Evolutionary conservation across 2,113 vertebrate genomes (phyloP).

Genomic region (Chloropsis hardwickii): DNA sequence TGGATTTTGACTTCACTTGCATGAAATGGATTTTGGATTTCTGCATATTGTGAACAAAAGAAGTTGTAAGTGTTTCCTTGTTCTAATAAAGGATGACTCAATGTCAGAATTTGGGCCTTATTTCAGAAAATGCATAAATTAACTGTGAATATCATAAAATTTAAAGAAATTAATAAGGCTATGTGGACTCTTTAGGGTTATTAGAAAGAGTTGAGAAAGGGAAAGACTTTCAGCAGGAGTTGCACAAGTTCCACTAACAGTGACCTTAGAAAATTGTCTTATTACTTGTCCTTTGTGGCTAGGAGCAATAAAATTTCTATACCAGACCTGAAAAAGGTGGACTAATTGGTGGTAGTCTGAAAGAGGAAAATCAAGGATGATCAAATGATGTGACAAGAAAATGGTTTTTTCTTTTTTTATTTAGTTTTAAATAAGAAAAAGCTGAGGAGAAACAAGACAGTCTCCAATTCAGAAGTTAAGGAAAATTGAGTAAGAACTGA

Average conservation of each 20-base stretch:
- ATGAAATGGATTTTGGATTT: constrained; percentile 52
- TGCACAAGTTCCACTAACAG: neutral
- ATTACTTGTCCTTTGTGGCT: neutral
- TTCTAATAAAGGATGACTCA: neutral
- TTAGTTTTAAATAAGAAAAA: neutral
- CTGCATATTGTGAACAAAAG: constrained; percentile 9
- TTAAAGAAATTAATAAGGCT: neutral
- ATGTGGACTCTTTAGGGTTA: neutral
- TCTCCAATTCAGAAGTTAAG: neutral
- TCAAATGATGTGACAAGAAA: neutral
- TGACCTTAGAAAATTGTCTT: neutral
- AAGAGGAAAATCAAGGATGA: neutral
- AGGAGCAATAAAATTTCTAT: neutral
- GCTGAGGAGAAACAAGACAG: neutral
- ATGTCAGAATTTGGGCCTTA: neutral
- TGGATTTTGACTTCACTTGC: constrained; percentile 52
- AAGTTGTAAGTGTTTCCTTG: neutral
- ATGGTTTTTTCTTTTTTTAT: neutral
- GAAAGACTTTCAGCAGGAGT: neutral
- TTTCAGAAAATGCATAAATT: neutral
- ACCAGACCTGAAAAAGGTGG: neutral
- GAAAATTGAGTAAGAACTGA: neutral
- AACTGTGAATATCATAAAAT: neutral
- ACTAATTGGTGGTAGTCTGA: neutral
- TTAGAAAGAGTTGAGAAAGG: neutral